Evolutionary conservation across 2,113 vertebrate genomes (phyloP), one percentile per base, ranked within the genome.

Genomic region (Toxotes jaculatrix): DNA sequence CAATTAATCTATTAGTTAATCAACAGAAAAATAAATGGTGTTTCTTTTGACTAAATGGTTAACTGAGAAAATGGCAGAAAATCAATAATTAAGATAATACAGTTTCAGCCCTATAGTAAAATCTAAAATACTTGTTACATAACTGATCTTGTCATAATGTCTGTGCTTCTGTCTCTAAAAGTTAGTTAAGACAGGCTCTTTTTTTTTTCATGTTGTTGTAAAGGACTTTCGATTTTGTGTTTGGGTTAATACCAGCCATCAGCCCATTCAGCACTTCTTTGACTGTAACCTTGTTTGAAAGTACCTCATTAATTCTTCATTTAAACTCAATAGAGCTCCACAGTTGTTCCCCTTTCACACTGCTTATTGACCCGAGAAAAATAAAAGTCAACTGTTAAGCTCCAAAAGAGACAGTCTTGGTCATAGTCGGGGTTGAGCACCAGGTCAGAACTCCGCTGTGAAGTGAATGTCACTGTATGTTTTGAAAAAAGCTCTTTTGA

Each of bases 291-390:
- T 80, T 79, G 75, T 83, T 84, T 80, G 45, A 79, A 82, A 65
- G 72, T 62, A 74, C 76, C 68, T 87, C 79, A 83, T 87, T 80
- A 85, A 83, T 71, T 82, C 63, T 77, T 82, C 19, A 80, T 77
- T 78, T 78, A 57, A 76, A 72, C 66, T 83, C 63, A 63, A 13
- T 47, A 60, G 68, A 80, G 69, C 79, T 57, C 66, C 62, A 32
- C 60, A 70, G 43, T 68, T 66, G 56, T 76, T 80, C 51, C 47
- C 55, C 56, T 79, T 83, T 87, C 67, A 66, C 49, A 40, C 77
- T 59, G 76, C 76, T 68, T 47, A 85, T 74, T 85, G 73, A 83
- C 83, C 82, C 0, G 38, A 64, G 61, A 32, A 68, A 67, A 71
- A 70, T 60, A 77, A 66, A 80, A 82, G 70, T 82, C 51, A 78